phyloP scores from a whole-genome alignment of 2,888 invertebrate species.

The Acrocera orbiculus region DNA sequence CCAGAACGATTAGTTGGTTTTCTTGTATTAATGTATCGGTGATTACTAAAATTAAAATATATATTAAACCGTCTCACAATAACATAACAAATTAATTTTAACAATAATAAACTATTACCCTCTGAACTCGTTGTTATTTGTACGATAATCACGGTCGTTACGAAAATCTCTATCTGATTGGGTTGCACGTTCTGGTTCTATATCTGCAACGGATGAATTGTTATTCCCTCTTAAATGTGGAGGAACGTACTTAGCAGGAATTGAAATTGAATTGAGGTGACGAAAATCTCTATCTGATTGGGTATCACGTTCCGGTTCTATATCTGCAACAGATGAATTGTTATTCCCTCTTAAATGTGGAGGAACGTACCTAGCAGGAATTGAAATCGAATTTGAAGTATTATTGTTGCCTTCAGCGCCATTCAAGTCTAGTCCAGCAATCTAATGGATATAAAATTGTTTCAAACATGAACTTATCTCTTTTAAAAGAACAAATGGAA shows the following conservation, averaged over 20 bases:
- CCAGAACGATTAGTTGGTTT: slow-evolving; percentile 38
- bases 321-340: slow-evolving; percentile 21
- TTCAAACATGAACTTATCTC: too few species aligned
- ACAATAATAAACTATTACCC: slow-evolving; percentile 12
- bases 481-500: too few species aligned
- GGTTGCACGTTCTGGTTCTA: slow-evolving; percentile 21
- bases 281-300: slow-evolving; percentile 19
- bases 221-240: slow-evolving; percentile 73
- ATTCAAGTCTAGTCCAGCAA: slow-evolving; percentile 99
- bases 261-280: slow-evolving; percentile 14
- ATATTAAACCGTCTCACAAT: background rate
- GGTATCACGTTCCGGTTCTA: slow-evolving; percentile 21
- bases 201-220: slow-evolving; percentile 21
- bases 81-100: slow-evolving; percentile 18
- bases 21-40: slow-evolving; percentile 29
- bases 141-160: slow-evolving; percentile 24
- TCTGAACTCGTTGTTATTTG: slow-evolving; percentile 20
- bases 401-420: slow-evolving; percentile 42
- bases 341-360: slow-evolving; percentile 73
- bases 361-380: slow-evolving; percentile 71
- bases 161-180: slow-evolving; percentile 21
- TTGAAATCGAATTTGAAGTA: slow-evolving; percentile 19
- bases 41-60: slow-evolving; percentile 11
- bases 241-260: slow-evolving; percentile 71
- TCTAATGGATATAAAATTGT: slow-evolving; percentile 34